Conservation (phyloP, 2,888 invertebrate genomes). For the Stomorhina lunata region DNA sequence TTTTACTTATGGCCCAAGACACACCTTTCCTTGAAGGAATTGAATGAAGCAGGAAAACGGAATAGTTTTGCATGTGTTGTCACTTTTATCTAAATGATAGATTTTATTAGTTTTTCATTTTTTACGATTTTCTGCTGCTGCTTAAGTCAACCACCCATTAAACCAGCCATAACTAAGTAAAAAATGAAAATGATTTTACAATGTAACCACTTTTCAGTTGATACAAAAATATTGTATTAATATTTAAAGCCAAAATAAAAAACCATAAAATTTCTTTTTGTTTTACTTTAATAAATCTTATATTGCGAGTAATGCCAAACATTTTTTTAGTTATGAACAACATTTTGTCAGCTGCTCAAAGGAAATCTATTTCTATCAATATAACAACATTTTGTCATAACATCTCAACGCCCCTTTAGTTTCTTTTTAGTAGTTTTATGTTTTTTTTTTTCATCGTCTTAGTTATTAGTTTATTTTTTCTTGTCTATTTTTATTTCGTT, state of each 20-base stretch:
- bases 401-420: slow-evolving; percentile 64
- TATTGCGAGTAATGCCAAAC: slow-evolving; percentile 11
- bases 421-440: slow-evolving; percentile 57
- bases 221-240: slow-evolving; percentile 47
- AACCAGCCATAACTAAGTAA: slow-evolving; percentile 6
- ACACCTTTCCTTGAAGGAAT: slow-evolving; percentile 52
- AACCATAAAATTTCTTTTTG: slow-evolving; percentile 59
- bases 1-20: slow-evolving; percentile 51
- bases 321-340: slow-evolving; percentile 26
- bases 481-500: not conserved
- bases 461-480: not conserved
- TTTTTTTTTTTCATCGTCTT: not conserved
- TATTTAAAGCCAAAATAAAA: slow-evolving; percentile 27
- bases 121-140: slow-evolving; percentile 53
- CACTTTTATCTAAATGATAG: slow-evolving; percentile 59
- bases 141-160: slow-evolving; percentile 52
- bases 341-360: slow-evolving; percentile 51
- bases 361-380: slow-evolving; percentile 27
- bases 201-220: slow-evolving; percentile 51
- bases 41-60: not conserved
- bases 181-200: slow-evolving; percentile 44
- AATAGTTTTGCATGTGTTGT: slow-evolving; percentile 59
- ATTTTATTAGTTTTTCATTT: slow-evolving; percentile 65
- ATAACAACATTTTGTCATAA: slow-evolving; percentile 61
- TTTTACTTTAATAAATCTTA: slow-evolving; percentile 62